These are phyloP conservation scores for Orgyia antiqua DNA, from an alignment of 2,888 invertebrate genomes.

Conservation along the genomic window DNA sequence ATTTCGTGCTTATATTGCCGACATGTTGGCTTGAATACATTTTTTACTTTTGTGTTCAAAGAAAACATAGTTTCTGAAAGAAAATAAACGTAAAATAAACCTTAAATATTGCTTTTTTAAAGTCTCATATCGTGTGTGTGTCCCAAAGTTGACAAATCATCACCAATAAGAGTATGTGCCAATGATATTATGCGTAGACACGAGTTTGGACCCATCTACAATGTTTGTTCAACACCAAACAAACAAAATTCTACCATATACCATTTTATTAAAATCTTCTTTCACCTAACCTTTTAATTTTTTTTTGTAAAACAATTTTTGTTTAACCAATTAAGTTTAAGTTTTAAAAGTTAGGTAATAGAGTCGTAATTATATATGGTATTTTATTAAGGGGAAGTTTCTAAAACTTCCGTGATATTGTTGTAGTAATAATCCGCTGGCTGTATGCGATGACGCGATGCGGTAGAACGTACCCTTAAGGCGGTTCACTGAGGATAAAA, in stretches of 20 bases:
- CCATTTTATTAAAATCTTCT: slow-evolving; percentile 14
- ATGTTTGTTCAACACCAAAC: slow-evolving; percentile 18
- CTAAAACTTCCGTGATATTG: slow-evolving; percentile 51
- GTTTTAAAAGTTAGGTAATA: slow-evolving; percentile 31
- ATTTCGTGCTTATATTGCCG: slow-evolving; percentile 28
- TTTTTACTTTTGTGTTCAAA: slow-evolving; percentile 44
- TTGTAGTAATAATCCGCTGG: slow-evolving; percentile 56
- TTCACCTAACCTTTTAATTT: slow-evolving; percentile 12
- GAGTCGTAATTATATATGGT: slow-evolving; percentile 40
- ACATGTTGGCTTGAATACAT: slow-evolving; percentile 50
- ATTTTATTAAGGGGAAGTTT: slow-evolving; percentile 51
- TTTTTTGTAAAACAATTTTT: slow-evolving; percentile 25
- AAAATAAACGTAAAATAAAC: slow-evolving; percentile 14
- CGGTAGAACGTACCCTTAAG: slow-evolving; percentile 43
- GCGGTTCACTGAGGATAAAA: slow-evolving; percentile 44
- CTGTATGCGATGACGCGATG: slow-evolving; percentile 55
- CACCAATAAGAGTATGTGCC: slow-evolving; percentile 57
- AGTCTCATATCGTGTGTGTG: slow-evolving; percentile 23
- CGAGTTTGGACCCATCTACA: slow-evolving; percentile 46
- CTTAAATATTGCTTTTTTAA: slow-evolving; percentile 12
- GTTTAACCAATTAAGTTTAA: slow-evolving; percentile 19
- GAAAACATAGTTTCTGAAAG: slow-evolving; percentile 49
- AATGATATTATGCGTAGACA: slow-evolving; percentile 73
- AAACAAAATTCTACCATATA: slow-evolving; percentile 18
- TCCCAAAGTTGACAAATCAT: slow-evolving; percentile 66